Base-by-base conservation (phyloP, 2,797 vertebrate species). In the Mormyrops boulengeri region DNA sequence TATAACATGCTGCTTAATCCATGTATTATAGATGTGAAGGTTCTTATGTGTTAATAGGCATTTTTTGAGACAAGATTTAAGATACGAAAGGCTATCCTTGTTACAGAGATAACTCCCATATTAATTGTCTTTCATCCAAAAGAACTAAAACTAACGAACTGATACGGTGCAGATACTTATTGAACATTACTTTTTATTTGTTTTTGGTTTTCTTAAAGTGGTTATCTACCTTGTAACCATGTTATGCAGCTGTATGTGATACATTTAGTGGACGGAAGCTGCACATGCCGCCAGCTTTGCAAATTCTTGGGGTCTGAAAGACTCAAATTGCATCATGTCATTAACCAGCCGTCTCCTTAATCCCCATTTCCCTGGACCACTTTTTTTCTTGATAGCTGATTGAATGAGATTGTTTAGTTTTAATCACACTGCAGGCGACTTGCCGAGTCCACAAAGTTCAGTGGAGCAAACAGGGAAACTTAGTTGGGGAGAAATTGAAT, bases 361-460 rank as follows among this genome's bases (percentile, higher is more conserved):
- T 41, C 69, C 88, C 14, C 38, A 73, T 88, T 88, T 50, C 88
- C 52, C 88, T 50, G 12, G 69, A 89, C 80, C 17, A 26, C 50
- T 55, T 82, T 84, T 80, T 69, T 80, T 95, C 95, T 95, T 95
- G 94, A 94, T 94, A 93, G 93, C 94, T 95, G 96, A 96, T 96
- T 96, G 95, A 96, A 96, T 95, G 95, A 94, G 94, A 96, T 96
- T 96, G 94, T 96, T 96, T 96, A 93, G 94, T 94, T 96, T 96
- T 96, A 96, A 96, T 96, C 96, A 96, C 94, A 95, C 94, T 95
- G 95, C 95, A 96, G 95, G 96, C 96, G 95, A 96, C 94, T 93
- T 92, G 92, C 95, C 92, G 91, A 94, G 94, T 91, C 95, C 92
- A 93, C 91, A 94, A 94, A 94, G 91, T 93, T 93, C 95, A 95